Percentiles rank a stretch among this genome's conserved stretches.
Evolutionary conservation across 2,797 vertebrate species (phyloP).

Genomic region (Cynopterus sphinx): DNA sequence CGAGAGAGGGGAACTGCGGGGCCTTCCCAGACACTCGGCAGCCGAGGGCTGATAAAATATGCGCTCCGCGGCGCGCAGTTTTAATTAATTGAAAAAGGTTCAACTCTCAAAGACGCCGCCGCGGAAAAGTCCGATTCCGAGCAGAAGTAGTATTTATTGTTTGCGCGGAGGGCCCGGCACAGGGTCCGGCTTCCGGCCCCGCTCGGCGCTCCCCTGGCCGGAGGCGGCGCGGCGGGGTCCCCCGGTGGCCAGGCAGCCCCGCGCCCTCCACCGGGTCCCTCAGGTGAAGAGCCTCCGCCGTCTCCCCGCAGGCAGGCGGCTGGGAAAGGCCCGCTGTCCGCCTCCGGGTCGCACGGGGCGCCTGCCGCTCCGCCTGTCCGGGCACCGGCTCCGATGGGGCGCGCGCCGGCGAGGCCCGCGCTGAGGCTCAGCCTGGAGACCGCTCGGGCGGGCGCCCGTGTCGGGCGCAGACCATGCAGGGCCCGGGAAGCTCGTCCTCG

Average conservation of each 20-base stretch:
- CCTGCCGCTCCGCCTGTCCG: neutral
- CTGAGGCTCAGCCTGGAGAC: too few species aligned
- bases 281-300: too few species aligned
- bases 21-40: constrained; percentile 91
- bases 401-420: too few species aligned
- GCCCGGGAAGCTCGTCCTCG: constrained; percentile 56
- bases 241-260: neutral
- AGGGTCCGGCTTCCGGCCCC: too few species aligned
- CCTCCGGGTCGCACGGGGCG: neutral
- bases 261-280: too few species aligned
- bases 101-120: constrained; percentile 91
- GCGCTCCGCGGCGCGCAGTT: constrained; percentile 92
- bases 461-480: too few species aligned
- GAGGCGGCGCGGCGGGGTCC: constrained; percentile 64
- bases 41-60: constrained; percentile 96
- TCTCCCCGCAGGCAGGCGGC: too few species aligned
- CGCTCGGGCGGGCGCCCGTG: neutral
- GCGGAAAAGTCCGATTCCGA: constrained; percentile 90
- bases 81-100: constrained; percentile 98
- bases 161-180: constrained; percentile 88
- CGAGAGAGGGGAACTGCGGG: too few species aligned
- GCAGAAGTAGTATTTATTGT: constrained; percentile 91
- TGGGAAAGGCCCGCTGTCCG: neutral
- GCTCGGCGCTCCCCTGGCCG: constrained; percentile 73
- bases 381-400: neutral